These are phyloP conservation scores for Fulmarus glacialis DNA, from an alignment of 2,113 vertebrate genomes.

Conservation along the genomic window DNA sequence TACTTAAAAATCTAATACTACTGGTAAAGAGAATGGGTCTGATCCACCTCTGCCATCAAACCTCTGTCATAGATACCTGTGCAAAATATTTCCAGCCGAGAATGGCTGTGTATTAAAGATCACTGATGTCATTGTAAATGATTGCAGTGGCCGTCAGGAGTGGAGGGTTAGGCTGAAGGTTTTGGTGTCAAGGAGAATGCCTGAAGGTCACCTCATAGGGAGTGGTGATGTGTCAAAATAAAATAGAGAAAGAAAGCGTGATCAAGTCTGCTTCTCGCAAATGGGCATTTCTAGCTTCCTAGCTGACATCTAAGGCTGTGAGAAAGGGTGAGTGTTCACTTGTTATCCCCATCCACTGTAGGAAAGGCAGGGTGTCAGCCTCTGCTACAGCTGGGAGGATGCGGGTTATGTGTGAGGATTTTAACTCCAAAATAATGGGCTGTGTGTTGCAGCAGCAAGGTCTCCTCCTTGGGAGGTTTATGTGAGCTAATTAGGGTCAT, in stretches of 20 bases:
- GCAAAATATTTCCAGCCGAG: background rate
- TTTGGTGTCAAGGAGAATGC: background rate
- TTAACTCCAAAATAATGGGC: background rate
- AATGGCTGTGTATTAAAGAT: background rate
- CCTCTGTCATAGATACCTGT: background rate
- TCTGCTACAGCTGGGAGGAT: background rate
- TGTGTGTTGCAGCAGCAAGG: background rate
- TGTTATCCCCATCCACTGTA: accelerated
- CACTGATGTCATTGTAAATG: accelerated
- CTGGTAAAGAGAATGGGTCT: background rate
- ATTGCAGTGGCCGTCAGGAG: accelerated
- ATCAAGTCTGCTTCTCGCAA: background rate
- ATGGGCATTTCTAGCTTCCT: accelerated
- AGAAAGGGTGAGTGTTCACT: accelerated
- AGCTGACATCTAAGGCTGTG: background rate
- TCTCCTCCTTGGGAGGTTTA: constrained; percentile 44
- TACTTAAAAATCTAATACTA: background rate
- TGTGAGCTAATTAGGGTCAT: background rate
- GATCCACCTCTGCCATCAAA: background rate
- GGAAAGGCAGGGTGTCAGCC: background rate
- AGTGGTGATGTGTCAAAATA: background rate
- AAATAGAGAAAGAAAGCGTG: accelerated
- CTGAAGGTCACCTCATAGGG: background rate
- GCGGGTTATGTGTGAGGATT: background rate
- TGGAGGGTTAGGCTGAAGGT: background rate